phyloP scores from a whole-genome alignment of 2,113 vertebrate species.

The Cettia cetti region DNA sequence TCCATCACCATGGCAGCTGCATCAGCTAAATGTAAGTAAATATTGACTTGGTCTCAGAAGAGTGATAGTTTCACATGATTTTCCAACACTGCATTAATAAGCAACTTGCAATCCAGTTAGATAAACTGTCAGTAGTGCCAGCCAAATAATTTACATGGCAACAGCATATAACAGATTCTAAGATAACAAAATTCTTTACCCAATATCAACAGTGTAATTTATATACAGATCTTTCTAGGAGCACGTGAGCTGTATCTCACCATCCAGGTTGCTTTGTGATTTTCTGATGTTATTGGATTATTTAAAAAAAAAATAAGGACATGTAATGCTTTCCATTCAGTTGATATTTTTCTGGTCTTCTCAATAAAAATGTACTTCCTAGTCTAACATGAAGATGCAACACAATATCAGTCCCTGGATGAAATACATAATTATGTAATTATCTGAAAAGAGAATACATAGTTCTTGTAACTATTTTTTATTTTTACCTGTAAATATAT shows the following conservation, averaged over 20 bases:
- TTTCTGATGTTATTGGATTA: not conserved
- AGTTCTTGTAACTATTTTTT: not conserved
- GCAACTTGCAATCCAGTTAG: conserved; percentile 19
- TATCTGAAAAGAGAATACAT: not conserved
- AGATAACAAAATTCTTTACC: not conserved
- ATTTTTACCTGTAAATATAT: not conserved
- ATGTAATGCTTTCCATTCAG: not conserved
- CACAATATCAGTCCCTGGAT: not conserved
- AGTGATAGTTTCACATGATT: not conserved
- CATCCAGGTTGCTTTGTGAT: not conserved
- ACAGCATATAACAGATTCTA: not conserved
- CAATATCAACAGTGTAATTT: not conserved
- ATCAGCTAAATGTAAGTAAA: not conserved
- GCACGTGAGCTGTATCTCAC: not conserved
- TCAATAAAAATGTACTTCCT: not conserved
- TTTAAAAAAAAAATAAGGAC: not conserved
- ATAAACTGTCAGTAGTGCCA: conserved; percentile 12
- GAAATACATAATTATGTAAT: not conserved
- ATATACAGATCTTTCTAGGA: not conserved
- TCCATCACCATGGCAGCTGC: not conserved
- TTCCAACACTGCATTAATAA: conserved; percentile 32
- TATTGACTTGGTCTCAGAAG: conserved; percentile 30
- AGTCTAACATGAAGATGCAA: not conserved
- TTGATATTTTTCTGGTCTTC: not conserved
- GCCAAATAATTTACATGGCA: conserved; percentile 30